Evolutionary conservation across 35 echinoderm and acorn worm species (phyloP), one percentile per base, ranked within the genome.

Genomic region (Diadema setosum): DNA sequence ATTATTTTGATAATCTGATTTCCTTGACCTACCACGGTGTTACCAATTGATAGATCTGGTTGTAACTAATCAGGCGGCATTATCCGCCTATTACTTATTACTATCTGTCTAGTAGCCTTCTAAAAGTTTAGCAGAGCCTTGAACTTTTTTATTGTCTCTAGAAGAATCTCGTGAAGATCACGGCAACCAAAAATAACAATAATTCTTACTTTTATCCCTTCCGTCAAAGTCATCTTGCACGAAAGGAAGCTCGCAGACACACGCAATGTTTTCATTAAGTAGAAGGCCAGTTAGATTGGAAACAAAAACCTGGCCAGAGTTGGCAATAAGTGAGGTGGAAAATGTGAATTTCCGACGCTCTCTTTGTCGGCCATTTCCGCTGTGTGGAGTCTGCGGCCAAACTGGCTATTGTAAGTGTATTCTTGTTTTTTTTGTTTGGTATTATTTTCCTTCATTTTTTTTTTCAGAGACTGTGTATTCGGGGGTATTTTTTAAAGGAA

Each of bases 181-280:
- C n/a, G 29, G 25, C 30, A 67, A 67, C 25, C 12, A 67, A 67
- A 67, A 12, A 67, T n/a, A 63, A 67, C 16, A 67, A 67, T 33
- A 67, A 33, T 63, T 16, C 9, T 20, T 60, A 24, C 18, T 63
- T 63, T 78, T 36, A 41, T 42, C 39, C 31, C 43, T 78, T 78
- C 40, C 8, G 39, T 23, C 36, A 36, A n/a, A 34, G 39, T 44
- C 24, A n/a, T 3, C 40, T 78, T 21, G 33, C 73, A 78, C 73
- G 73, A 78, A 78, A 78, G 73, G 73, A 78, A 78, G 40, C 73
- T 9, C 11, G 44, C 21, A 78, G 37, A 36, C 37, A 36, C 73
- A 78, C 73, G 73, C 73, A 36, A 78, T 78, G 40, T 78, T 78
- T 42, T 78, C 37, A 41, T 78, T 78, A 78, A 78, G 1, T 21